Base-by-base conservation (phyloP, 2,797 vertebrate species). In the Argentina silus region DNA sequence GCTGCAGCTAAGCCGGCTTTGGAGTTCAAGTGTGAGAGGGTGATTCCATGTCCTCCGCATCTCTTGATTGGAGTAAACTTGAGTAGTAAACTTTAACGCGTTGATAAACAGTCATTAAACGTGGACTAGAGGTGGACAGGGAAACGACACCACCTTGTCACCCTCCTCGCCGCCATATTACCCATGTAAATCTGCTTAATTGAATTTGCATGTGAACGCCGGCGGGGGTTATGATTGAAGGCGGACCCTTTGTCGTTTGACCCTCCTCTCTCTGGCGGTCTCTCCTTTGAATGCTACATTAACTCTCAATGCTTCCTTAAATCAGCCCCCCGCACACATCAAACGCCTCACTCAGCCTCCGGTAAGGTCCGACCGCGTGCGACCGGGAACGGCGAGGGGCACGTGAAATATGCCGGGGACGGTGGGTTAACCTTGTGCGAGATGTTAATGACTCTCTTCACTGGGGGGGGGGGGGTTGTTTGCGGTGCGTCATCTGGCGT, bases 161-260 rank as follows among this genome's bases (percentile, higher is more conserved):
- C 21, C 60, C 63, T 51, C 66, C 50, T 36, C 56, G 59, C 59
- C 12, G 45, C 68, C 74, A 75, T 77, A 61, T 88, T 79, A 83
- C 81, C 74, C 75, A 75, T 78, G 83, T 89, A 89, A 91, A 90
- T 89, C 83, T 76, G 68, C 68, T 80, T 85, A 83, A 86, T 77
- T 87, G 60, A 86, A 91, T 84, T 84, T 88, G 87, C 77, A 85
- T 79, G 78, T 77, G 75, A 80, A 91, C 12, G 2, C 11, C 6
- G 79, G 74, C 73, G 60, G 56, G 51, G 79, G 81, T 79, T 78
- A 83, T 91, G 83, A 91, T 92, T 88, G 88, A 87, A 88, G 78
- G 8, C 17, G 4, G 73, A 64, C 76, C 79, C 79, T 85, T 81
- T 89, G 76, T 83, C 70, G 61, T 75, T 81, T 77, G 82, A 80